These are phyloP conservation scores for Nesogale talazaci DNA, from an alignment of 2,113 vertebrate genomes.

Conservation along the genomic window DNA sequence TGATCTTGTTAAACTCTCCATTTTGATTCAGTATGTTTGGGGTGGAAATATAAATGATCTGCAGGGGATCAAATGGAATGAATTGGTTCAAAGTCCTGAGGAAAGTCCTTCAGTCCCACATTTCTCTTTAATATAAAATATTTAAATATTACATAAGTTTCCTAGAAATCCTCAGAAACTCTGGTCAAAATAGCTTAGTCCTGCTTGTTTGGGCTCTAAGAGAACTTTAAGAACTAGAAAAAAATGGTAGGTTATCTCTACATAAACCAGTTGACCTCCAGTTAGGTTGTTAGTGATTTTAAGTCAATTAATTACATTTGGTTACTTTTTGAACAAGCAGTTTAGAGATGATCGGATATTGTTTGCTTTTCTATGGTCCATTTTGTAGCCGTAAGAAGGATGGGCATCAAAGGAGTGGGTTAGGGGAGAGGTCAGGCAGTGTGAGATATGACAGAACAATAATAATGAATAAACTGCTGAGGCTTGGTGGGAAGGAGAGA, in stretches of 20 bases:
- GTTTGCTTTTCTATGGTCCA: too few relatives aligned
- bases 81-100: background rate
- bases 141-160: background rate
- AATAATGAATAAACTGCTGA: too few relatives aligned
- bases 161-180: background rate
- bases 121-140: constrained; percentile 41
- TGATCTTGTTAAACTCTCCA: background rate
- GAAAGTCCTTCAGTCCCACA: constrained; percentile 24
- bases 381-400: too few relatives aligned
- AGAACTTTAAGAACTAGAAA: background rate
- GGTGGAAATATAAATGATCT: background rate
- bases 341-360: background rate
- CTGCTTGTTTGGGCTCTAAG: background rate
- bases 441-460: too few relatives aligned
- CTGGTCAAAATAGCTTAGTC: background rate
- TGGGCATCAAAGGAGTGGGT: too few relatives aligned
- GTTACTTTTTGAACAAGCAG: constrained; percentile 31
- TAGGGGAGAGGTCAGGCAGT: too few relatives aligned
- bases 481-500: too few relatives aligned
- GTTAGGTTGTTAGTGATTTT: background rate
- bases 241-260: too few relatives aligned
- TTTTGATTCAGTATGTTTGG: background rate
- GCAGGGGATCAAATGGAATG: too few relatives aligned
- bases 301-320: constrained; percentile 7
- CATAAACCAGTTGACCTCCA: background rate